phyloP scores from a whole-genome alignment of 2,797 vertebrate genomes.

The Falco novaeseelandiae region DNA sequence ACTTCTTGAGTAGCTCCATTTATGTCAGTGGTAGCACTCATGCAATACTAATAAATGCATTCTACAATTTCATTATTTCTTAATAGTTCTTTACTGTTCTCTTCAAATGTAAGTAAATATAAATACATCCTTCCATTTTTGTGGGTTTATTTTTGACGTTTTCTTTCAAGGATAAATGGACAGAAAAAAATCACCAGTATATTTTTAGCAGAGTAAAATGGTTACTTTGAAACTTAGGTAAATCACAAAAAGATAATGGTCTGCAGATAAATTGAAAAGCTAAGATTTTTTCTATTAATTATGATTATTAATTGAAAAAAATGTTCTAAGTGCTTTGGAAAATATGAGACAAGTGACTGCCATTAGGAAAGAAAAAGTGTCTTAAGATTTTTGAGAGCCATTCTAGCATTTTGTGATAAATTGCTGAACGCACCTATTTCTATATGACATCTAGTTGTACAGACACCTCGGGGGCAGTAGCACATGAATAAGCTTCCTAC shows the following conservation, averaged over 20 bases:
- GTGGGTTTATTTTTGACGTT: not conserved
- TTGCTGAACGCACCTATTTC: not conserved
- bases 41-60: not conserved
- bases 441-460: not conserved
- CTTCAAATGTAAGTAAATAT: not conserved
- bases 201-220: not conserved
- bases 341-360: not conserved
- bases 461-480: not conserved
- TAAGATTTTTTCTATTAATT: not conserved
- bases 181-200: not conserved
- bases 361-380: not conserved
- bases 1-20: not conserved
- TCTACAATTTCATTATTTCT: not conserved
- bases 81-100: not conserved
- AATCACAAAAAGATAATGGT: not conserved
- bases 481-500: not conserved
- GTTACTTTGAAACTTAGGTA: not conserved
- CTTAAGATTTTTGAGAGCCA: not conserved
- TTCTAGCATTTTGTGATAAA: not conserved
- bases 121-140: not conserved
- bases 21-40: not conserved
- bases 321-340: not conserved
- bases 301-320: not conserved
- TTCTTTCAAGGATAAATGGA: not conserved
- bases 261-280: not conserved